Percentiles rank a stretch among this genome's conserved stretches.
phyloP scores from a whole-genome alignment of 1,140 invertebrate genomes.

The Rhagoletis zephyria region DNA sequence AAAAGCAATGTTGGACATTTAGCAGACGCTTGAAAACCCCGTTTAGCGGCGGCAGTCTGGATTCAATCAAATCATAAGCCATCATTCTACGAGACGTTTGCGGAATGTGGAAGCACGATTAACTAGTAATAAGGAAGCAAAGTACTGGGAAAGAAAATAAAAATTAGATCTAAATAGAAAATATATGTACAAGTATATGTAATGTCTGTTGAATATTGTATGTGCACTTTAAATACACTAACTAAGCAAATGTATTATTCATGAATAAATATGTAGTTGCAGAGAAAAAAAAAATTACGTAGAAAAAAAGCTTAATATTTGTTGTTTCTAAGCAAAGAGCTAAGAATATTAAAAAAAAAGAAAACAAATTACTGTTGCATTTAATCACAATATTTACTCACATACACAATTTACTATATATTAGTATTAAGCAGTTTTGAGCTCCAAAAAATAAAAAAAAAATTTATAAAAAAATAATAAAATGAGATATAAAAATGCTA shows the following conservation, averaged over 20 bases:
- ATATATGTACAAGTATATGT: not conserved
- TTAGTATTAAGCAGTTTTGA: not conserved
- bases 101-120: not conserved
- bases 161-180: not conserved
- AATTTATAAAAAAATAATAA: not conserved
- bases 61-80: not conserved
- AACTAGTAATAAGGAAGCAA: not conserved
- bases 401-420: no score
- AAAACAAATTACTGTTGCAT: not conserved
- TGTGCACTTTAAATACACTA: constrained; percentile 27
- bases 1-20: no score
- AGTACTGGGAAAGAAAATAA: not conserved
- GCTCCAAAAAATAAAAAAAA: no score
- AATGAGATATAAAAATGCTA: not conserved
- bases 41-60: not conserved
- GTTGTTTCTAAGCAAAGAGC: not conserved
- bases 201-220: not conserved
- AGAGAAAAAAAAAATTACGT: not conserved
- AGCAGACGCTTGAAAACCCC: no score
- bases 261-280: not conserved
- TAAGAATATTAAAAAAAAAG: no score
- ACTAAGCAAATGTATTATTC: constrained; percentile 51
- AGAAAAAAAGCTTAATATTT: not conserved
- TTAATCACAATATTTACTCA: constrained; percentile 4
- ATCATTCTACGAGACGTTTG: constrained; percentile 24